Evolutionary conservation across 2,113 vertebrate species (phyloP).

Genomic region (Dendropsophus ebraccatus): DNA sequence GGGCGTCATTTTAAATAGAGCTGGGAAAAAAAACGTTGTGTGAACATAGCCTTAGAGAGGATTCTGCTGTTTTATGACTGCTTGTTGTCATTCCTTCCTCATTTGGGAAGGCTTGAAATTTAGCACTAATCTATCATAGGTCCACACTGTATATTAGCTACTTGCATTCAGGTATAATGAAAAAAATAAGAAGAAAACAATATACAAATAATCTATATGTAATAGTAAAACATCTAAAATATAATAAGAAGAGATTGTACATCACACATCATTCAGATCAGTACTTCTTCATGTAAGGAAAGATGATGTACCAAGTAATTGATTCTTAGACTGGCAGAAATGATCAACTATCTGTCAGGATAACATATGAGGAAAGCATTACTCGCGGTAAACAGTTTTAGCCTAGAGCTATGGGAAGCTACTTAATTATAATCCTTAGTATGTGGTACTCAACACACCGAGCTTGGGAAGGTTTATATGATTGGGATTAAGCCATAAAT

Average conservation of each 20-base stretch:
- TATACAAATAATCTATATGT: not conserved
- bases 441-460: slow-evolving; percentile 22
- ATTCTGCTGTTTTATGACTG: not conserved
- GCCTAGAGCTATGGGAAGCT: slow-evolving; percentile 42
- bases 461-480: slow-evolving; percentile 40
- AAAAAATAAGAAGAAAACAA: not conserved
- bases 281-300: not conserved
- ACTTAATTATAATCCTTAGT: slow-evolving; percentile 53
- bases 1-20: no score
- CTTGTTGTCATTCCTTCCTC: not conserved
- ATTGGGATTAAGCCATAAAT: slow-evolving; percentile 37
- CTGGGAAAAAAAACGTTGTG: no score
- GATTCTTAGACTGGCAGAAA: slow-evolving; percentile 26
- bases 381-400: slow-evolving; percentile 22
- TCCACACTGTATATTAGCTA: not conserved
- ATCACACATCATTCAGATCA: not conserved
- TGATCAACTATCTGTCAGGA: slow-evolving; percentile 48
- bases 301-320: not conserved
- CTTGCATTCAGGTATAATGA: not conserved
- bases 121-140: not conserved
- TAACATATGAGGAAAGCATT: slow-evolving; percentile 41
- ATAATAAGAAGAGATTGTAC: not conserved
- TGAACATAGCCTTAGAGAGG: no score
- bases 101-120: not conserved
- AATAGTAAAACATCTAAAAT: not conserved